Evolutionary conservation across 2,888 invertebrate species (phyloP).

Genomic region (Metallyticus violacea): DNA sequence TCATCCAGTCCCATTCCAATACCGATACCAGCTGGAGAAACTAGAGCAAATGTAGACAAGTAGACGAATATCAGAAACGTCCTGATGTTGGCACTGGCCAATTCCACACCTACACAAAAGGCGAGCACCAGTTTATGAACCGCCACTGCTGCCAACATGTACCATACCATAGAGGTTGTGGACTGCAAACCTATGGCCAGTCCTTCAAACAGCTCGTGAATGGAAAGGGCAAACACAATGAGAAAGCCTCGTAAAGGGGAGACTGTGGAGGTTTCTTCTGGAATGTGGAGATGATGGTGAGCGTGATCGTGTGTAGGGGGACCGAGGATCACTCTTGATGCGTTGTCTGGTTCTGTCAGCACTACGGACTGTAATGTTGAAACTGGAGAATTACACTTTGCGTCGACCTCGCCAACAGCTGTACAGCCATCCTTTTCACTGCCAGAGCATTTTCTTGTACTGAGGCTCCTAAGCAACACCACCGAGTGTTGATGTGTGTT

Average conservation of each 20-base stretch:
- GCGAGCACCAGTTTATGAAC: slow-evolving; percentile 85
- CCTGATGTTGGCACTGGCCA: slow-evolving; percentile 68
- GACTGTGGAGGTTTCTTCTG: background rate
- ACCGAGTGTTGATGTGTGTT: slow-evolving; percentile 46
- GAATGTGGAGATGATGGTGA: background rate
- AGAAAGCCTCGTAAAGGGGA: slow-evolving; percentile 56
- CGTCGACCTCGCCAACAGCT: background rate
- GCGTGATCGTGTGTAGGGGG: background rate
- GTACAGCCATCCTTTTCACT: background rate
- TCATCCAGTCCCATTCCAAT: slow-evolving; percentile 62
- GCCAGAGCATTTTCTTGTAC: slow-evolving; percentile 38
- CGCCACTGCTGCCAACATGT: slow-evolving; percentile 80
- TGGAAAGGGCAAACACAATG: slow-evolving; percentile 77
- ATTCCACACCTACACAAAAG: slow-evolving; percentile 83
- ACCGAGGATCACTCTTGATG: background rate
- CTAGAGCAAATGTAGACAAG: slow-evolving; percentile 72
- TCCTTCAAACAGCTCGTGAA: slow-evolving; percentile 85
- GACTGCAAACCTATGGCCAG: slow-evolving; percentile 76
- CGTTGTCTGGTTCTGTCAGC: background rate
- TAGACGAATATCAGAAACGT: slow-evolving; percentile 61
- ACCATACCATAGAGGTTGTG: slow-evolving; percentile 61
- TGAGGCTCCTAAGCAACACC: slow-evolving; percentile 42
- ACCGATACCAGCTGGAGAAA: slow-evolving; percentile 74
- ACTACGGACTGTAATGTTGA: background rate
- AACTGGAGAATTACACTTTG: background rate